These are phyloP conservation scores for Platygyra sinensis DNA, from an alignment of 64 coral and sea anemone species.

Conservation along the genomic window DNA sequence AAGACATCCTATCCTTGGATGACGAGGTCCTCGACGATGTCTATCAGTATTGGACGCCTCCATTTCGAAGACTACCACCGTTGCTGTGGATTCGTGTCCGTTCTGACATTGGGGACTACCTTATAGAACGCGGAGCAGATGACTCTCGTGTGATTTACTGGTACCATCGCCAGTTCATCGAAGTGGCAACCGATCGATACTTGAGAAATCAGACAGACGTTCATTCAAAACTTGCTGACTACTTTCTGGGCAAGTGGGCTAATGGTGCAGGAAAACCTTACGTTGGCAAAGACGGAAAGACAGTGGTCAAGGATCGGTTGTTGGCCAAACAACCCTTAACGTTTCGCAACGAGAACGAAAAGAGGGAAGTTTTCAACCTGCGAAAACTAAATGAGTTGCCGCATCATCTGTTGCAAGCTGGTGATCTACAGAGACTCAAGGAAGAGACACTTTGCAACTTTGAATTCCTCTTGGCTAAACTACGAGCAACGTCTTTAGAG, in stretches of 20 bases:
- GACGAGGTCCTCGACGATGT: constrained; percentile 79
- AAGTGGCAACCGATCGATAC: constrained; percentile 62
- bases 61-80: constrained; percentile 71
- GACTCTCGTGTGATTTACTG: constrained; percentile 66
- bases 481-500: constrained; percentile 68
- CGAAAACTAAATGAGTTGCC: constrained; percentile 88
- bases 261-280: constrained; percentile 64
- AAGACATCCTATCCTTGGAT: constrained; percentile 76
- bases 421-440: constrained; percentile 69
- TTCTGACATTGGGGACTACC: constrained; percentile 67
- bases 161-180: constrained; percentile 92
- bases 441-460: constrained; percentile 77
- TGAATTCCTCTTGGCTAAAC: constrained; percentile 79
- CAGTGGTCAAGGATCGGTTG: constrained; percentile 51
- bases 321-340: constrained; percentile 63
- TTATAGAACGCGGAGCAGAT: constrained; percentile 74
- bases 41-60: constrained; percentile 88
- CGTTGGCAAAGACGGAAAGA: constrained; percentile 48
- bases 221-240: constrained; percentile 67
- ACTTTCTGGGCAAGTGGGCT: constrained; percentile 64
- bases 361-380: constrained; percentile 55
- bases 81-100: constrained; percentile 76
- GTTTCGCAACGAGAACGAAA: constrained; percentile 40
- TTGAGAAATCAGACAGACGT: constrained; percentile 9
- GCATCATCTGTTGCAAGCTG: constrained; percentile 66